Conservation (phyloP, 2,888 invertebrate genomes). For the Rutpela maculata region DNA sequence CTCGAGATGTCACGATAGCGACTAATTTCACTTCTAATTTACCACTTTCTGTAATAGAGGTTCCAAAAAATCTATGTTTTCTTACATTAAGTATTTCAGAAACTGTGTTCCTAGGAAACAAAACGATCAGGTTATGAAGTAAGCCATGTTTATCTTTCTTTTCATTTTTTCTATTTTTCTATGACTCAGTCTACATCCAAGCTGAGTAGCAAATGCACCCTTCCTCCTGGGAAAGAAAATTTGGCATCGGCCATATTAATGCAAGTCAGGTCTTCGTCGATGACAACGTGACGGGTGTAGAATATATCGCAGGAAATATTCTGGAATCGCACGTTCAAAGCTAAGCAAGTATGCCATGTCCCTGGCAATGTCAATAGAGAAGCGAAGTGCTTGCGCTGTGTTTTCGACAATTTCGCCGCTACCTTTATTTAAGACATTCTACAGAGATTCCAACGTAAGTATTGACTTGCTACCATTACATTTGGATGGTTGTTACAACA, state of each 20-base stretch:
- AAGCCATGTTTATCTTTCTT: too few relatives aligned
- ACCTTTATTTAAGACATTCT: conserved; percentile 92
- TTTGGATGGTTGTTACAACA: conserved; percentile 94
- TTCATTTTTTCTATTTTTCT: too few relatives aligned
- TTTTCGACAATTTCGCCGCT: conserved; percentile 95
- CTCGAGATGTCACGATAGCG: too few relatives aligned
- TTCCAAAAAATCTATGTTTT: too few relatives aligned
- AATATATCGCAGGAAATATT: conserved; percentile 92
- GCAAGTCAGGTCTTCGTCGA: conserved; percentile 97
- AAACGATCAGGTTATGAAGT: too few relatives aligned
- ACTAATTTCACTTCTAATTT: too few relatives aligned
- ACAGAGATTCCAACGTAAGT: conserved; percentile 97
- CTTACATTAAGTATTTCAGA: too few relatives aligned
- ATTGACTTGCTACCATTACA: conserved; percentile 93
- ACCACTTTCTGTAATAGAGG: too few relatives aligned
- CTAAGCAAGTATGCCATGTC: conserved; percentile 98
- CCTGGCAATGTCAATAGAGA: conserved; percentile 94
- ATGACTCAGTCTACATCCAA: conserved; percentile 99
- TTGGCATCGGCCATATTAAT: conserved; percentile 99
- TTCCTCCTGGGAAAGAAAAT: conserved; percentile 98
- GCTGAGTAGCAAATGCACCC: conserved; percentile 96
- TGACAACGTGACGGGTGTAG: conserved; percentile 97
- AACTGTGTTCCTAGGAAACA: too few relatives aligned
- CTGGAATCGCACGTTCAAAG: conserved; percentile 89
- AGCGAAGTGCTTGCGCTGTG: conserved; percentile 92